phyloP scores from a whole-genome alignment of 2,888 invertebrate genomes.

The Megalurothrips usitatus region DNA sequence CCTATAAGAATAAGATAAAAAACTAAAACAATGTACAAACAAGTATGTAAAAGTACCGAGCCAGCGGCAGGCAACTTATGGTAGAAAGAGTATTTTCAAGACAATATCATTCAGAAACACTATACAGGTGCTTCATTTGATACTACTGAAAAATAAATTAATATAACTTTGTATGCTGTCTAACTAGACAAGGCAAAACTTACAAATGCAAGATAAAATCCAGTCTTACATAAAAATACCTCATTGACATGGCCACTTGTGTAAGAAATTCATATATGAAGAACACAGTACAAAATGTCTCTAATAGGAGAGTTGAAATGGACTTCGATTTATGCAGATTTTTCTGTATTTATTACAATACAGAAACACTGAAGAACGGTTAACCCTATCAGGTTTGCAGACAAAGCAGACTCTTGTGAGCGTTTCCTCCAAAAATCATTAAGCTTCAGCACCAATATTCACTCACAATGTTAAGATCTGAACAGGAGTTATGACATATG shows the following conservation, averaged over 20 bases:
- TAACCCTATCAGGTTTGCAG: background rate
- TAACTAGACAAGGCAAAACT: too few species aligned
- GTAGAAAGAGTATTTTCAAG: background rate
- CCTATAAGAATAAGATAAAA: constrained; percentile 7
- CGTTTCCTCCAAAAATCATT: too few species aligned
- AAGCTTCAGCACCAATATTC: too few species aligned
- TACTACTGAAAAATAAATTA: background rate
- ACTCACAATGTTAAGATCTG: too few species aligned
- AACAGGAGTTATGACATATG: too few species aligned
- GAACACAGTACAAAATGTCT: background rate
- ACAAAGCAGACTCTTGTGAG: too few species aligned
- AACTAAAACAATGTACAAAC: background rate
- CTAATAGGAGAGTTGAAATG: too few species aligned
- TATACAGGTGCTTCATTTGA: background rate
- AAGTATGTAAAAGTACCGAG: constrained; percentile 2
- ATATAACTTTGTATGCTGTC: background rate
- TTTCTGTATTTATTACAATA: background rate
- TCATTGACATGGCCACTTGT: background rate
- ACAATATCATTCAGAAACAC: background rate
- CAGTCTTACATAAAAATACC: background rate
- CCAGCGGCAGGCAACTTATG: constrained; percentile 3
- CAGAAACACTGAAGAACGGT: background rate
- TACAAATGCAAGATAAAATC: background rate
- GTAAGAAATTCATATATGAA: background rate
- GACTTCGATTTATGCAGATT: too few species aligned